Percentiles rank a stretch among this genome's conserved stretches.
phyloP scores from a whole-genome alignment of 2,797 vertebrate genomes.

The Ispidina picta region DNA sequence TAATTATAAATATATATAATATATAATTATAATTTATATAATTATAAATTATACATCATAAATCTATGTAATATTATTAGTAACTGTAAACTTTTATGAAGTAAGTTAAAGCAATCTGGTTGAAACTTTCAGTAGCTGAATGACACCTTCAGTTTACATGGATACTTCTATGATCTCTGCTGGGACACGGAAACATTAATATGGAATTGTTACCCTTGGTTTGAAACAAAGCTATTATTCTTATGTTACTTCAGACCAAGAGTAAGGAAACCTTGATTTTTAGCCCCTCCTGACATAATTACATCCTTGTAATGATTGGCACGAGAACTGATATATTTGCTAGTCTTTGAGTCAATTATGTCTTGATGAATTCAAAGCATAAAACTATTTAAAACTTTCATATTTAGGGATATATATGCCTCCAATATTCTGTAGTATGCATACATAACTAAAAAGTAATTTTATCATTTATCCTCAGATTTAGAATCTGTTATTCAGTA shows the following conservation, averaged over 20 bases:
- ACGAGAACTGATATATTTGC: background rate
- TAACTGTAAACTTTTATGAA: background rate
- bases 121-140: constrained; percentile 29
- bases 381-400: background rate
- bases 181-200: constrained; percentile 12
- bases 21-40: too few relatives aligned
- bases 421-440: background rate
- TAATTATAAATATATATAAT: background rate
- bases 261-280: background rate
- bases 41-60: background rate
- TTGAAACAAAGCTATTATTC: background rate
- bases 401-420: background rate
- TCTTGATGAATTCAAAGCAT: background rate
- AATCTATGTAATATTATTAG: background rate
- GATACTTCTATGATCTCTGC: background rate
- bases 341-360: background rate
- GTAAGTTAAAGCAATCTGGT: background rate
- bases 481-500: background rate
- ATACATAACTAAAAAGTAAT: background rate
- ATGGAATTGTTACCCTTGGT: background rate
- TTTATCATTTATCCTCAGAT: background rate
- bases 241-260: background rate
- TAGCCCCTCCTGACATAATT: background rate
- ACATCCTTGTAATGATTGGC: background rate
- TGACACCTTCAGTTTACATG: background rate